Percentiles rank a stretch among this genome's conserved stretches.
Conservation (phyloP, 2,797 vertebrate genomes). For the Hylomyscus alleni region DNA sequence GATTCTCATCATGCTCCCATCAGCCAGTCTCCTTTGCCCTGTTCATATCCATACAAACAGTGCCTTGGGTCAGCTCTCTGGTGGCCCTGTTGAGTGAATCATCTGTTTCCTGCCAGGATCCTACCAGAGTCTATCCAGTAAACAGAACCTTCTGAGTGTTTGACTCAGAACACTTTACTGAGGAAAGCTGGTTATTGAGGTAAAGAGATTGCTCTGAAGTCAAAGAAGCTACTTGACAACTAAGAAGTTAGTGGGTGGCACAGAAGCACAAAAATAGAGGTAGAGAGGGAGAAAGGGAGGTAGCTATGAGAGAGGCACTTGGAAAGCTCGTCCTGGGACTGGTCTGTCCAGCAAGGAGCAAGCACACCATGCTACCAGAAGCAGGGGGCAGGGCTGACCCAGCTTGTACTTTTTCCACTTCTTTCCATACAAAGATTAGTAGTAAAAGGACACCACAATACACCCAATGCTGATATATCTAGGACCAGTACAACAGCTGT, state of each 20-base stretch:
- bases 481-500: conserved; percentile 2
- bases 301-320: neutral
- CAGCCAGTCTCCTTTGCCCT: conserved; percentile 36
- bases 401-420: neutral
- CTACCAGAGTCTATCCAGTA: conserved; percentile 69
- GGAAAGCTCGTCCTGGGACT: neutral
- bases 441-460: conserved; percentile 9
- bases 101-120: conserved; percentile 81
- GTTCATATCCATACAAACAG: conserved; percentile 69
- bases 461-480: neutral
- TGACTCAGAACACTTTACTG: conserved; percentile 67
- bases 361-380: neutral
- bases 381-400: neutral
- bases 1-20: conserved; percentile 13
- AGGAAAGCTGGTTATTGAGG: conserved; percentile 66
- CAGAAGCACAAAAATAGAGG: conserved; percentile 52
- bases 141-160: conserved; percentile 73
- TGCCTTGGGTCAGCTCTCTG: conserved; percentile 55
- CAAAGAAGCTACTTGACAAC: conserved; percentile 67
- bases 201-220: conserved; percentile 69
- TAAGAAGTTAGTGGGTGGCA: conserved; percentile 43
- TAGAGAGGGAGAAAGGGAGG: neutral
- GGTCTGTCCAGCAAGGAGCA: neutral
- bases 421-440: conserved; percentile 14
- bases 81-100: conserved; percentile 71